Evolutionary conservation across 2,888 invertebrate species (phyloP), one percentile per base, ranked within the genome.

Genomic region (Acronicta aceris): DNA sequence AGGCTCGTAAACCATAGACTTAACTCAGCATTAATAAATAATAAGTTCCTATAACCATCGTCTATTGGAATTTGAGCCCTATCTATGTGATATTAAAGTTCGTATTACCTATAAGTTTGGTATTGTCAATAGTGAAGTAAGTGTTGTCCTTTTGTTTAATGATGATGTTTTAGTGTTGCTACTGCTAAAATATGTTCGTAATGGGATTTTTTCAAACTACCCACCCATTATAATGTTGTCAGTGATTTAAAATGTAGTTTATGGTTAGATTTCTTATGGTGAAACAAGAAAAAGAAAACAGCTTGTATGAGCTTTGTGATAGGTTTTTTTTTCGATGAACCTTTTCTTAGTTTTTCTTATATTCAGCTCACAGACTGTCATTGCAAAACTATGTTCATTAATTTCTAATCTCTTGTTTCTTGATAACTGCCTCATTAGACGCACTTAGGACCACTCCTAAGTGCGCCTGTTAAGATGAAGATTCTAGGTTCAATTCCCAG

Each of bases 81-180:
- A 52, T 0, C 0, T 0, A 8, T 8, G 0, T 33, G 4, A 12
- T 12, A 2, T 36, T 48, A 56, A 16, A 47, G 61, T 38, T 10
- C 1, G n/a, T 10, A 38, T 56, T 54, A 2, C 7, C 9, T 16
- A 6, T 25, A 0, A n/a, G n/a, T 13, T 1, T 1, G 0, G 7
- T 51, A 33, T 27, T 6, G 21, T 43, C 27, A 57, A 50, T 46
- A 49, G 46, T 59, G 51, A 52, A 59, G 9, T 48, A 56, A 25
- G 50, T 46, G 48, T 40, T 25, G 43, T 59, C 48, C 52, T 57
- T 59, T 66, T 58, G 40, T 57, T 63, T 65, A 66, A 66, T 74
- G 55, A 75, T 67, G 59, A 60, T 69, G 71, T 70, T 63, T 67
- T 65, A 70, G 59, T 77, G 71, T 79, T 78, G 76, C 75, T 63